Conservation (phyloP, 2,797 vertebrate genomes). For the Phoebastria nigripes region DNA sequence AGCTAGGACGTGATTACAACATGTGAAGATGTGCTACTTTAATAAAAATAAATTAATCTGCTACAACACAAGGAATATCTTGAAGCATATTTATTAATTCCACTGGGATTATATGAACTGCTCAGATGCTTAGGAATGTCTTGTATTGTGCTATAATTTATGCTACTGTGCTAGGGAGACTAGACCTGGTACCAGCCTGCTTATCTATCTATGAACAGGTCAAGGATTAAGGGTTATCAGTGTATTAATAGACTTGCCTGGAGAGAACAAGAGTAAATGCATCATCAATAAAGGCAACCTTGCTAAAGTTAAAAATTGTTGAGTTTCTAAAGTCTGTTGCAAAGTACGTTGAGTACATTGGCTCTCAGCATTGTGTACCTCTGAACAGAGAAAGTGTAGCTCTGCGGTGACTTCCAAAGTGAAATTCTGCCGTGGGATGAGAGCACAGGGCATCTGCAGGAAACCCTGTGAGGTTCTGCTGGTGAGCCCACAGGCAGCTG, state of each 20-base stretch:
- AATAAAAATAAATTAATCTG: conserved; percentile 43
- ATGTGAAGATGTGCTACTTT: not conserved
- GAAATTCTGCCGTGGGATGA: not conserved
- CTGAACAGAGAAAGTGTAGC: not conserved
- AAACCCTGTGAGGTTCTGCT: not conserved
- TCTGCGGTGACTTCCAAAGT: not conserved
- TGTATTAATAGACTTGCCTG: conserved; percentile 2
- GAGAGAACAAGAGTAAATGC: not conserved
- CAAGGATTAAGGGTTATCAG: conserved; percentile 19
- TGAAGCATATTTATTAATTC: conserved; percentile 17
- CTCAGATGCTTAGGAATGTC: not conserved
- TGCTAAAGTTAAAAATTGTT: not conserved
- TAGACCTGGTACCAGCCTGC: not conserved
- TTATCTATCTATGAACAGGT: conserved; percentile 6
- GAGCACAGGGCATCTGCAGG: not conserved
- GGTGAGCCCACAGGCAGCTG: not conserved
- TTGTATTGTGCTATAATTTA: not conserved
- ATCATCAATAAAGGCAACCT: not conserved
- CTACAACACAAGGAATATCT: not conserved
- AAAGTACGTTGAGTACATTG: not conserved
- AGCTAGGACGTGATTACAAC: conserved; percentile 15
- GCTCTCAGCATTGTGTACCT: not conserved
- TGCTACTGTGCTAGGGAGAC: not conserved
- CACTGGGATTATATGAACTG: not conserved
- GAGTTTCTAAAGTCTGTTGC: not conserved